Evolutionary conservation across 2,888 invertebrate genomes (phyloP).

Genomic region (Dexiosoma caninum): DNA sequence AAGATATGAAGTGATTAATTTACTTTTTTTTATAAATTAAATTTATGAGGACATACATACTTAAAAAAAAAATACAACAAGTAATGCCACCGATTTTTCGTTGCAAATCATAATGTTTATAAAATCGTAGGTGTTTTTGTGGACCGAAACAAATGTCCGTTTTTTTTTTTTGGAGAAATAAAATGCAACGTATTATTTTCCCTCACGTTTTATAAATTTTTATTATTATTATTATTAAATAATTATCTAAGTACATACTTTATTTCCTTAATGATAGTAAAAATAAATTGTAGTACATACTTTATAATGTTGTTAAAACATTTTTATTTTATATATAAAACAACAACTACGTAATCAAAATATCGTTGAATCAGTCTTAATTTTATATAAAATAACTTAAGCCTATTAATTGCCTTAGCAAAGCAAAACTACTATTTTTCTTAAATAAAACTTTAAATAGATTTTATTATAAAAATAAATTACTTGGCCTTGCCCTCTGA

Average conservation of each 20-base stretch:
- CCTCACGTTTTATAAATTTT: too few relatives aligned
- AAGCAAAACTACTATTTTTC: background rate
- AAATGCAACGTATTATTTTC: too few relatives aligned
- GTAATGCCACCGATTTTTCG: background rate
- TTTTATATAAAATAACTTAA: conserved; percentile 15
- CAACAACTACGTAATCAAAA: conserved; percentile 45
- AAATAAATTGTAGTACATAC: conserved; percentile 13
- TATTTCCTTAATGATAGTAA: conserved; percentile 32
- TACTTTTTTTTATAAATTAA: too few relatives aligned
- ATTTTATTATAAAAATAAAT: background rate
- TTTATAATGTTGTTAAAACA: conserved; percentile 14
- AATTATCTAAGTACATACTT: too few relatives aligned
- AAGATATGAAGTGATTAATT: too few relatives aligned
- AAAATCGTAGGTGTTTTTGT: too few relatives aligned
- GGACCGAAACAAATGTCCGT: too few relatives aligned
- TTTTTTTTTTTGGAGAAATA: too few relatives aligned
- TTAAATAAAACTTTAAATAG: background rate
- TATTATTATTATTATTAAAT: too few relatives aligned
- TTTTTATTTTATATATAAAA: conserved; percentile 3
- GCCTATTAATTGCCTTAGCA: conserved; percentile 38
- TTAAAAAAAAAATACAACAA: background rate
- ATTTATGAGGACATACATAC: too few relatives aligned
- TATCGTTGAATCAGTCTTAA: conserved; percentile 56
- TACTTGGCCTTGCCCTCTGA: background rate
- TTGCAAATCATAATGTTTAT: too few relatives aligned